phyloP scores from a whole-genome alignment of 1,140 invertebrate species.

The Drosophila setifemur region DNA sequence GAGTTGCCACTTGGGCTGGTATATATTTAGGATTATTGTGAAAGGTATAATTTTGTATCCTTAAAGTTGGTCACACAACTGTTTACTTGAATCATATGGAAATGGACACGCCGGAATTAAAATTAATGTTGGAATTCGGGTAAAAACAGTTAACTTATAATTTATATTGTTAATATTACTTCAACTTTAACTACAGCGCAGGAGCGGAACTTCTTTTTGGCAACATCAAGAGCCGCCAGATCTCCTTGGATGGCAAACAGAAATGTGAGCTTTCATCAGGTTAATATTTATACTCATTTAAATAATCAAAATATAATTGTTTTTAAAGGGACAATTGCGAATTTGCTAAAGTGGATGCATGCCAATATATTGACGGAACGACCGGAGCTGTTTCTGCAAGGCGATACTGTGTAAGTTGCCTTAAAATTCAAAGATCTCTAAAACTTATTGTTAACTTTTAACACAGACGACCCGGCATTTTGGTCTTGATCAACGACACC shows the following conservation, averaged over 20 bases:
- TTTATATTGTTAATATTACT: too few species aligned
- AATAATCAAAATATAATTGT: neutral
- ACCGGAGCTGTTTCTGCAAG: slow-evolving; percentile 94
- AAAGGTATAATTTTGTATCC: too few species aligned
- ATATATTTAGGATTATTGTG: neutral
- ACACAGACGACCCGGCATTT: slow-evolving; percentile 92
- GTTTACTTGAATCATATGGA: slow-evolving; percentile 26
- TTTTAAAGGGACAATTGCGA: slow-evolving; percentile 88
- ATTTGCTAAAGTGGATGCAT: slow-evolving; percentile 91
- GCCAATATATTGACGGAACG: slow-evolving; percentile 93
- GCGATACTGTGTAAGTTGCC: slow-evolving; percentile 88
- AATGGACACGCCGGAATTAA: slow-evolving; percentile 46
- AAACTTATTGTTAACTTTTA: slow-evolving; percentile 16
- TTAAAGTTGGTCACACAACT: neutral
- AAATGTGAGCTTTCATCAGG: slow-evolving; percentile 82
- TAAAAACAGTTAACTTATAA: slow-evolving; percentile 9
- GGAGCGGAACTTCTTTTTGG: slow-evolving; percentile 94
- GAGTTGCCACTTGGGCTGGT: neutral
- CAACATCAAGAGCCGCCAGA: slow-evolving; percentile 89
- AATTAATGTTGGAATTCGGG: slow-evolving; percentile 73
- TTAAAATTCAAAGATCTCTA: neutral
- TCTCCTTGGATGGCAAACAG: slow-evolving; percentile 84
- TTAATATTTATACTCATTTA: neutral
- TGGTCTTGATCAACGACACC: slow-evolving; percentile 95
- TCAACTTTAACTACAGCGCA: slow-evolving; percentile 84